Conservation (phyloP, 2,113 vertebrate species). For the Rhombomys opimus region DNA sequence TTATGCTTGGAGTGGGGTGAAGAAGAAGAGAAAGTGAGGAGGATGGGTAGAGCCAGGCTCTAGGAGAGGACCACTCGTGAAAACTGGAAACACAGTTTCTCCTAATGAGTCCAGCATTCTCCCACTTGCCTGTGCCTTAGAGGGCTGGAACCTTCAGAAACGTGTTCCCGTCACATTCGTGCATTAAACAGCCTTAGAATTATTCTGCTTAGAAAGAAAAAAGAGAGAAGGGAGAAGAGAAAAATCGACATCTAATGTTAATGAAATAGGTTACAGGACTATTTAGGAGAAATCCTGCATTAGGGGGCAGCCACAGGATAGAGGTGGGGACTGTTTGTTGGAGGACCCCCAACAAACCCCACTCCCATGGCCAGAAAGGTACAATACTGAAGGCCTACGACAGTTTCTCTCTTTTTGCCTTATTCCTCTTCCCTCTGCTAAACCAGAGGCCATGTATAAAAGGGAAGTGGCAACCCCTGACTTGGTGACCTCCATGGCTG, state of each 20-base stretch:
- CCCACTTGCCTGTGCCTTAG: not conserved
- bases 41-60: not conserved
- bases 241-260: not conserved
- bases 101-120: not conserved
- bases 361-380: not conserved
- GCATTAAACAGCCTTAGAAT: not conserved
- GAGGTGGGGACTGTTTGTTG: not conserved
- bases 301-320: not conserved
- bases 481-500: not conserved
- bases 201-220: not conserved
- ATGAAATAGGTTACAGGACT: not conserved
- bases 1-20: not conserved
- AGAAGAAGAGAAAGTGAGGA: not conserved
- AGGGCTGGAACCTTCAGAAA: not conserved
- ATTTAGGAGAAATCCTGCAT: not conserved
- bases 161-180: not conserved
- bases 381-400: too few species aligned
- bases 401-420: not conserved
- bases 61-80: not conserved
- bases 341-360: too few species aligned
- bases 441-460: not conserved
- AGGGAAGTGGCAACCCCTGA: not conserved
- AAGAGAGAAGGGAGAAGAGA: not conserved
- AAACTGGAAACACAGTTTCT: not conserved
- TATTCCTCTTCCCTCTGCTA: not conserved